Base-by-base conservation (phyloP, 2,888 invertebrate species). In the Apotomis betuletana region DNA sequence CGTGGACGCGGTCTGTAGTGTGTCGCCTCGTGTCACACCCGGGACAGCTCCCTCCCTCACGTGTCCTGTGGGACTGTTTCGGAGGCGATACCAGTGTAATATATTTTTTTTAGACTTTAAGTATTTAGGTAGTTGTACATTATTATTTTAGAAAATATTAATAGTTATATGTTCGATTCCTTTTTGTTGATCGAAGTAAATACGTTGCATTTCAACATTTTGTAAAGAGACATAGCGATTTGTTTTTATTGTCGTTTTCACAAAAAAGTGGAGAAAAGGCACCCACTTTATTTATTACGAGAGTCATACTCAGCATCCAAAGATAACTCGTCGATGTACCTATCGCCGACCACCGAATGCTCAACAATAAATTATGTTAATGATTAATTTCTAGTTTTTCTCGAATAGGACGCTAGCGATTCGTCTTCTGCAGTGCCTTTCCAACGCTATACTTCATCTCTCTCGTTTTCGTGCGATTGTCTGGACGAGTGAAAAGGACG, bases 371-470 rank as follows among this genome's bases (percentile, higher is more conserved):
- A 78, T 77, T 75, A 67, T 79, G 76, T 80, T 75, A 77, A 74
- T 76, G 75, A 77, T 58, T 70, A 75, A 77, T 74, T 74, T 65
- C 72, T 77, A 71, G 74, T 74, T 63, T 75, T 76, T 76, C 75
- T 75, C 57, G 78, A 77, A 74, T 75, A 69, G 67, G 71, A 65
- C 67, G 69, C 70, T 68, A 71, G 75, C 79, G 76, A 77, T 72
- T 79, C 79, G 73, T 83, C 83, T 85, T 84, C 84, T 79, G 85
- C 85, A 87, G 87, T 87, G 88, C 87, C 87, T 88, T 87, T 83
- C 80, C 71, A 59, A 74, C 74, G 74, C 78, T 77, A 65, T 77
- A 69, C 76, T 67, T 76, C 75, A 78, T 77, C 73, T 69, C 75
- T 76, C 77, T 77, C 74, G 75, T 76, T 73, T 70, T 75, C 69